phyloP scores from a whole-genome alignment of 2,888 invertebrate genomes.

The Apodemia zela region DNA sequence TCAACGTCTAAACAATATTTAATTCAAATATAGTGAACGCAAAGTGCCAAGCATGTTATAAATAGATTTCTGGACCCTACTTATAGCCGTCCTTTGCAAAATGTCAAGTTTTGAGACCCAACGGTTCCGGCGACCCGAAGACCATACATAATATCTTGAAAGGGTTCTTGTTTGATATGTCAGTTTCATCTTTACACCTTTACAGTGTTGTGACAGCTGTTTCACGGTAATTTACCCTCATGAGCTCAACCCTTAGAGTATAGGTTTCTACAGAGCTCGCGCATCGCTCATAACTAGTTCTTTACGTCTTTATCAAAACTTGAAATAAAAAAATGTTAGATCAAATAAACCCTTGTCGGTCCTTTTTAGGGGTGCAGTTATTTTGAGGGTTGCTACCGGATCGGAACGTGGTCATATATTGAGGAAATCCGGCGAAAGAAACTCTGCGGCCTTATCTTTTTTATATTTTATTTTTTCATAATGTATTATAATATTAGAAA shows the following conservation, averaged over 20 bases:
- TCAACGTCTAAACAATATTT: too few relatives aligned
- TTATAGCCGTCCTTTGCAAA: not conserved
- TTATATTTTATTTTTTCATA: too few relatives aligned
- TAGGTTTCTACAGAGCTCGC: not conserved
- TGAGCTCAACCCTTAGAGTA: not conserved
- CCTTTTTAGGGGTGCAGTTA: too few relatives aligned
- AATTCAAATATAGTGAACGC: not conserved
- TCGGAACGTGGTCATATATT: too few relatives aligned
- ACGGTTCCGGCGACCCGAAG: not conserved
- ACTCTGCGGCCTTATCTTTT: too few relatives aligned
- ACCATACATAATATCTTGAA: conserved; percentile 1
- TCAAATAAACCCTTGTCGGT: too few relatives aligned
- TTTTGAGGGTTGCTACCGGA: too few relatives aligned
- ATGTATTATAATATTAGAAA: too few relatives aligned
- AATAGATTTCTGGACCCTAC: not conserved
- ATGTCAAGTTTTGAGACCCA: not conserved
- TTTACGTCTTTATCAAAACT: too few relatives aligned
- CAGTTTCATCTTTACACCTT: not conserved
- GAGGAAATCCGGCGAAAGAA: too few relatives aligned
- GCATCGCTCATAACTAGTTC: too few relatives aligned
- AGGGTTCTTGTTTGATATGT: conserved; percentile 1
- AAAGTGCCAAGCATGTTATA: not conserved
- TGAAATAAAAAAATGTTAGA: too few relatives aligned
- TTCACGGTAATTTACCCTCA: not conserved
- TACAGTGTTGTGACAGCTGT: not conserved